These are phyloP conservation scores for Echinometra lucunter DNA, from an alignment of 53 echinoderm and acorn worm genomes.

Conservation along the genomic window DNA sequence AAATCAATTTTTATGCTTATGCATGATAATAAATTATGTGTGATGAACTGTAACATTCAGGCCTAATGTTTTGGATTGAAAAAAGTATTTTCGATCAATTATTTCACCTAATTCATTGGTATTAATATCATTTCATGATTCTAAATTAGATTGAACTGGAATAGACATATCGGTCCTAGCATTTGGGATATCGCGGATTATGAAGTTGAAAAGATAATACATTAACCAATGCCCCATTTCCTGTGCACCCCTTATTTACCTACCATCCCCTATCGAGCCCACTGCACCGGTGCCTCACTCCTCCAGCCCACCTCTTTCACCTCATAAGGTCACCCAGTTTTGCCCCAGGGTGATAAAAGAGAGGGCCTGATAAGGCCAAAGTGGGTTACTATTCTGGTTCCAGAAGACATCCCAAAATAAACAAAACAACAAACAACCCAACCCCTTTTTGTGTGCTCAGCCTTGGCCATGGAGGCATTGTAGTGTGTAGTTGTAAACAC, in stretches of 20 bases:
- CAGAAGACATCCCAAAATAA: conserved; percentile 11
- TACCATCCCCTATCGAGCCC: not conserved
- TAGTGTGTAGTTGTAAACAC: conserved; percentile 4
- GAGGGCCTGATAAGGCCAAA: not conserved
- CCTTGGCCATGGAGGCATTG: not conserved
- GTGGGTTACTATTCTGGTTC: conserved; percentile 12
- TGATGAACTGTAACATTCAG: too few relatives aligned
- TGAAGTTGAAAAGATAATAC: not conserved
- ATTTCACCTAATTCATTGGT: too few relatives aligned
- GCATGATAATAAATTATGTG: too few relatives aligned
- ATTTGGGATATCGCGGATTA: not conserved
- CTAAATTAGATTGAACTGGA: too few relatives aligned
- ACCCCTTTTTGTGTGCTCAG: not conserved
- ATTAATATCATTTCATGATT: too few relatives aligned
- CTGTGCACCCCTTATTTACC: not conserved
- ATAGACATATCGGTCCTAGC: too few relatives aligned
- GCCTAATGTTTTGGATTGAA: too few relatives aligned
- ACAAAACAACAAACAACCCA: not conserved
- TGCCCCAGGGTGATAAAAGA: not conserved
- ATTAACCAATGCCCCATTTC: not conserved
- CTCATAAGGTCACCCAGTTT: conserved; percentile 1
- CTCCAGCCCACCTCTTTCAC: not conserved
- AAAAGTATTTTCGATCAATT: too few relatives aligned
- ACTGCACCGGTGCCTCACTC: not conserved
- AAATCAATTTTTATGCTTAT: too few relatives aligned